Evolutionary conservation across 2,113 vertebrate genomes (phyloP), one percentile per base, ranked within the genome.

Genomic region (Gila orcuttii): DNA sequence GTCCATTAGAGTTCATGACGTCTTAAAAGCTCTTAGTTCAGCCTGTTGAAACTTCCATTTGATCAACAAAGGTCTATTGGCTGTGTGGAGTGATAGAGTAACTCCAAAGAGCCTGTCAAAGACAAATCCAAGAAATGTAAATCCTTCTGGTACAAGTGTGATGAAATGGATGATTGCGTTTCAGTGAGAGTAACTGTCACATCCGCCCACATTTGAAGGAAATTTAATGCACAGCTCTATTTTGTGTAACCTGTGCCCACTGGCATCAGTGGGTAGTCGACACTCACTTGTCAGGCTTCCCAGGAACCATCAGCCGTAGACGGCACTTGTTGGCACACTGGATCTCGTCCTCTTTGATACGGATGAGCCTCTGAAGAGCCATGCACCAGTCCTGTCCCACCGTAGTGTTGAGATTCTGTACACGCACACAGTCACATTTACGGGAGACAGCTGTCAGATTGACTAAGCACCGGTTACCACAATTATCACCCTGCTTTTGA

Each of bases 351-450:
- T 97, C 96, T 88, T 97, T 97, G 42, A 97, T 95, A 62, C 95
- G 94, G 93, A 97, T 93, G 85, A 97, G 94, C 88, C 96, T 94
- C 94, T 97, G 96, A 86, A 97, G 92, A 0, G 96, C 96, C 89
- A 97, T 90, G 90, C 95, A 96, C 96, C 96, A 97, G 89, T 97
- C 96, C 75, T 96, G 96, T 0, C 96, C 96, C 87, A 97, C 96
- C 0, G 96, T 94, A 92, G 96, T 96, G 93, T 96, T 97, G 90
- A 97, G 92, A 89, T 97, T 97, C 96, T 97, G 86, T 10, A 76
- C 59, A 68, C 52, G 82, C 36, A 88, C 42, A 89, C 42, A 79
- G 19, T 55, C 52, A 82, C 39, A 57, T 42, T 87, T 73, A 79
- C 28, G 33, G 25, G 45, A 71, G 60, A 85, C 64, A 80, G 79